Base-by-base conservation (phyloP, 2,113 vertebrate species). In the Pollimyrus isidori region DNA sequence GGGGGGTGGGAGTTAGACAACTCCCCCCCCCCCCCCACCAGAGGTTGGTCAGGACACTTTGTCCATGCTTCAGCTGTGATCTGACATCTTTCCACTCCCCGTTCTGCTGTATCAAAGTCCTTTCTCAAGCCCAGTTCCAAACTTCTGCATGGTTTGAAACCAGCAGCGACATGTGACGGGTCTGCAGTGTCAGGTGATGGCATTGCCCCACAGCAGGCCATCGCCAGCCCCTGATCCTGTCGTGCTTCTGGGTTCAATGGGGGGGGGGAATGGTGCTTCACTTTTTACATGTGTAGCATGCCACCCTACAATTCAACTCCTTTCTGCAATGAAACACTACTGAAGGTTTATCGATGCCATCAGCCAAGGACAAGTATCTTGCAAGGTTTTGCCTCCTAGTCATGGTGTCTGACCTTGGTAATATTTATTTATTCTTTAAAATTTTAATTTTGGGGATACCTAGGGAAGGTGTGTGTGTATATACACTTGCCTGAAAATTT, bases 401-500 rank as follows among this genome's bases (percentile, higher is more conserved):
- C 15, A 15, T 53, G 85, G n/a, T 86, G 52, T 58, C 85, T 86
- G 49, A 88, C 58, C 39, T 65, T 62, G 30, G 39, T 88, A 45
- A 46, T 85, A 13, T 50, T 90, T 90, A 86, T 56, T 86, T 88
- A 56, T 49, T 39, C 50, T 90, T n/a, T 80, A 88, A 87, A 88
- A 69, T 19, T 91, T 91, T 30, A 30, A 90, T 91, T 90, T 91
- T 76, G 35, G 90, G 91, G 89, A 88, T 83, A 69, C 49, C 21
- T 80, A 82, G 69, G 88, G 88, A 89, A 91, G 89, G 35, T 89
- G 91, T 35, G 35, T 89, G 91, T 35, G 35, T 35, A 35, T 92
- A 92, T 92, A 91, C 90, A 91, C 88, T 87, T 91, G 91, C 93
- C 92, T 92, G 91, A 93, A 89, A 49, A 90, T 89, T 89, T 94